Conservation (phyloP, 2,797 vertebrate genomes). For the Zenarchopterus dispar region DNA sequence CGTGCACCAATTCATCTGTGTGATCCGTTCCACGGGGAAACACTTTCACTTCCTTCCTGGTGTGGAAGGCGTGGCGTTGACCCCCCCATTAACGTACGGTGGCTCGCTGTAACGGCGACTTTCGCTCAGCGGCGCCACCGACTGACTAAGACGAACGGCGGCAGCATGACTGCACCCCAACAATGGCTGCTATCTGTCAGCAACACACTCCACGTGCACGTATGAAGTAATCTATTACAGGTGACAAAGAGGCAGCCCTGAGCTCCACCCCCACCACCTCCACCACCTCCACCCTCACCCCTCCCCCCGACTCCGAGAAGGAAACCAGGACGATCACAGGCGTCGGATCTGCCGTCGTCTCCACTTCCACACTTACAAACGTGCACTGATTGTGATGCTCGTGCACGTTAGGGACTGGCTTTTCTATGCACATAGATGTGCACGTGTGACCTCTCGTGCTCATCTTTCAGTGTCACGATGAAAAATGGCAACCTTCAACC, state of each 20-base stretch:
- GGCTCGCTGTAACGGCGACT: conserved; percentile 64
- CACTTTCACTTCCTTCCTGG: conserved; percentile 11
- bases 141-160: conserved; percentile 72
- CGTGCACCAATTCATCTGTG: no score
- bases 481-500: no score
- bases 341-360: conserved; percentile 18
- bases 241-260: conserved; percentile 55
- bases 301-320: conserved; percentile 14
- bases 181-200: conserved; percentile 73
- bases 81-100: conserved; percentile 66
- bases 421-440: conserved; percentile 33
- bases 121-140: conserved; percentile 66
- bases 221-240: conserved; percentile 74
- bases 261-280: conserved; percentile 41
- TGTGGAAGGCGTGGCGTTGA: conserved; percentile 44
- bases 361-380: conserved; percentile 24
- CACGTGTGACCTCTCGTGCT: not conserved
- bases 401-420: conserved; percentile 54
- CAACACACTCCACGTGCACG: conserved; percentile 56
- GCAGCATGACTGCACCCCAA: conserved; percentile 68
- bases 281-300: conserved; percentile 34
- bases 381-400: conserved; percentile 14
- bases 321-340: conserved; percentile 48
- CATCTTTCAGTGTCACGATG: no score
- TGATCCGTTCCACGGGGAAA: no score